Percentiles rank a stretch among this genome's conserved stretches.
These are phyloP conservation scores for Habrosyne pyritoides DNA, from an alignment of 2,888 invertebrate genomes.

Conservation along the genomic window DNA sequence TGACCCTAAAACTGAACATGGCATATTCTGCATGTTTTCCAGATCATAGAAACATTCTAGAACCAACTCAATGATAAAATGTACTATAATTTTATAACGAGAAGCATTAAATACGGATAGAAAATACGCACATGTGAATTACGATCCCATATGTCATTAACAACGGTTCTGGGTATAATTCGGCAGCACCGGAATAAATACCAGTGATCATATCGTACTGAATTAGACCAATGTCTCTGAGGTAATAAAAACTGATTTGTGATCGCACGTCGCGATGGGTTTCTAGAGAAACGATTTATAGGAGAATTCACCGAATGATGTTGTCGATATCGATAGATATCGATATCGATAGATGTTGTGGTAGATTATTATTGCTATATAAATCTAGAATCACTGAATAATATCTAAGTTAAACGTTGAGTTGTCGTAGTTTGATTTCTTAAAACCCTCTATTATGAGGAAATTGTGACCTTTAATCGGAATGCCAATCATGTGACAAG, in stretches of 20 bases:
- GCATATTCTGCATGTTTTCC: not conserved
- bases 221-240: constrained; percentile 2
- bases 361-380: not conserved
- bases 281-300: not conserved
- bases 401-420: too few species aligned
- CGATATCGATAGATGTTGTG: too few species aligned
- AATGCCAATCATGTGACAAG: too few species aligned
- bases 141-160: constrained; percentile 2
- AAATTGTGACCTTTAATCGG: not conserved
- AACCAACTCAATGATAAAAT: not conserved
- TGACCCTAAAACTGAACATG: too few species aligned
- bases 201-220: constrained; percentile 1
- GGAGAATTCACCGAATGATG: not conserved
- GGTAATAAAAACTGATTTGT: not conserved
- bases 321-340: not conserved
- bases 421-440: too few species aligned
- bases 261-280: not conserved
- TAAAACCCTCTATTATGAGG: too few species aligned
- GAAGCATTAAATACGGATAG: not conserved
- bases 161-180: not conserved
- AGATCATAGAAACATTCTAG: not conserved
- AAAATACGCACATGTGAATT: not conserved
- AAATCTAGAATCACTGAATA: not conserved
- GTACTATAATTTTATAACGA: not conserved
- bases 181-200: not conserved